Evolutionary conservation across 2,113 vertebrate species (phyloP), one percentile per base, ranked within the genome.

Genomic region (Rostratula benghalensis): DNA sequence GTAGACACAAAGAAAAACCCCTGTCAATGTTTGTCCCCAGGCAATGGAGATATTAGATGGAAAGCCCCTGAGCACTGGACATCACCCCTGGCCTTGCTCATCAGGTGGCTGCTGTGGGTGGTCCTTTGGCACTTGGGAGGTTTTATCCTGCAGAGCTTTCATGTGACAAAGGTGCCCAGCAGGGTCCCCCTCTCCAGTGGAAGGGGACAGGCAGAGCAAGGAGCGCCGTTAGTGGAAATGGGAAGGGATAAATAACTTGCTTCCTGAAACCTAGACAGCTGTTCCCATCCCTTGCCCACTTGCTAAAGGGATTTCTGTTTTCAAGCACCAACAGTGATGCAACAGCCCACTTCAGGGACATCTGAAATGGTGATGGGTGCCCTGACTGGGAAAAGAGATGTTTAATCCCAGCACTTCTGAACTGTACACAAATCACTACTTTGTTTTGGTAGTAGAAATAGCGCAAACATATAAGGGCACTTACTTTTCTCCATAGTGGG

Each of bases 141-240:
- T 46, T 78, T 70, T 19, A 37, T 85, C 54, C 45, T 0, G 0
- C 1, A 1, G 48, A 76, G 17, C 35, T 56, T 85, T 56, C n/a
- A 11, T 0, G 0, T 17, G 3, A 19, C 43, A 68, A 60, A 82
- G 18, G 9, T 1, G 8, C 5, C 28, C 5, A 0, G 2, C 2
- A 15, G 17, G 8, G 10, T 45, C 6, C 31, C 19, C 9, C 3
- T 81, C 51, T 50, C 46, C 3, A 4, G 4, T 43, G 69, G 27
- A 59, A 70, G 50, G 25, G n/a, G 9, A 39, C 27, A 81, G 68
- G 35, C 21, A 63, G 56, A 27, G 37, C 37, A 63, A 87, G 54
- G 37, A 83, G 13, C 8, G 2, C 30, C 46, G 11, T 6, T 21
- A 71, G 20, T 64, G 64, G 46, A 88, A 86, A 64, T 28, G 60